Evolutionary conservation across 2,888 invertebrate species (phyloP).

Genomic region (Phoenoteleia sp.): DNA sequence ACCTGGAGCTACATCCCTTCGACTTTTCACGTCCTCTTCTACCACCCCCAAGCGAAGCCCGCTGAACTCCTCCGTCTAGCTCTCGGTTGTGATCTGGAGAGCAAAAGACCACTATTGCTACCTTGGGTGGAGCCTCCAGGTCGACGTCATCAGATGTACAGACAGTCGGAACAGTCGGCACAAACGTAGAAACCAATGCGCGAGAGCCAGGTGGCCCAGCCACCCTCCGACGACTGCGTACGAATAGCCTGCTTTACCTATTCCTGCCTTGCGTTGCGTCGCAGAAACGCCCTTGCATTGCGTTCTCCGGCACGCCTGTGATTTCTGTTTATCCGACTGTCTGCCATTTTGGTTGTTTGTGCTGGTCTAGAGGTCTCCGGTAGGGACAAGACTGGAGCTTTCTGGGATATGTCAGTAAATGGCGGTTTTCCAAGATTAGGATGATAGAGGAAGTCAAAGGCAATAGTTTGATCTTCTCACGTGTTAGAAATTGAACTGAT

Average conservation of each 20-base stretch:
- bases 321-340: slow-evolving; percentile 50
- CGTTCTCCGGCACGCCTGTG: slow-evolving; percentile 66
- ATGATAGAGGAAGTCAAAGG: too few species aligned
- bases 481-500: neutral
- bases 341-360: slow-evolving; percentile 57
- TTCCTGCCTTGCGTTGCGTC: slow-evolving; percentile 63
- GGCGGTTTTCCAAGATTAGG: neutral
- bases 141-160: slow-evolving; percentile 85
- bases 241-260: slow-evolving; percentile 72
- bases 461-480: too few species aligned
- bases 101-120: slow-evolving; percentile 71
- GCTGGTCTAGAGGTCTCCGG: neutral
- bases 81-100: slow-evolving; percentile 44
- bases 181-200: slow-evolving; percentile 86
- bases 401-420: neutral
- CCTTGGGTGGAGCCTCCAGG: slow-evolving; percentile 85
- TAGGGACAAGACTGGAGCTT: neutral
- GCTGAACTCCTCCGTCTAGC: slow-evolving; percentile 48
- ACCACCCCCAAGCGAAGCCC: slow-evolving; percentile 29
- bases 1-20: slow-evolving; percentile 61
- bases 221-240: slow-evolving; percentile 82
- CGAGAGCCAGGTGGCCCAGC: slow-evolving; percentile 75
- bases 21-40: slow-evolving; percentile 41
- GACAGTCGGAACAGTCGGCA: slow-evolving; percentile 83
- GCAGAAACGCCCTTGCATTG: slow-evolving; percentile 68